These are phyloP conservation scores for Drosophila neonasuta DNA, from an alignment of 2,888 invertebrate species.

Conservation along the genomic window DNA sequence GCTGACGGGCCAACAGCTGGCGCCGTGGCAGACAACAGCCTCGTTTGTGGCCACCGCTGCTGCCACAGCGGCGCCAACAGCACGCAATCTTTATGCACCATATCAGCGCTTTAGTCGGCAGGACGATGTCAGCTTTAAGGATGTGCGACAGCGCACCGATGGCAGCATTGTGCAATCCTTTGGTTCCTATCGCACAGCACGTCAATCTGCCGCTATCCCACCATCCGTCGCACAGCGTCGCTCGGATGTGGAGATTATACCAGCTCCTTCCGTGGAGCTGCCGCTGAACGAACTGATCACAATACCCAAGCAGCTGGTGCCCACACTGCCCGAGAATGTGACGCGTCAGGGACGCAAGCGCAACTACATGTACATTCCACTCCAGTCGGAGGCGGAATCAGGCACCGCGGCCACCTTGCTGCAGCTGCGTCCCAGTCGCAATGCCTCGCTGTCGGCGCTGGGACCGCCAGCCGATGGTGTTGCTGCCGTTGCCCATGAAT, in stretches of 20 bases:
- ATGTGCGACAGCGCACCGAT: slow-evolving; percentile 77
- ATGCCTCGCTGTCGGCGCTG: slow-evolving; percentile 71
- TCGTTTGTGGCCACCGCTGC: slow-evolving; percentile 25
- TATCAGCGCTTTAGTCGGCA: slow-evolving; percentile 80
- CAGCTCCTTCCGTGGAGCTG: slow-evolving; percentile 73
- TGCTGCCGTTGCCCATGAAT: slow-evolving; percentile 69
- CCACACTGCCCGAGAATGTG: slow-evolving; percentile 68
- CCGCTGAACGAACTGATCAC: slow-evolving; percentile 73
- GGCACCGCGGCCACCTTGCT: slow-evolving; percentile 49
- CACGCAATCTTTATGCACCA: slow-evolving; percentile 82
- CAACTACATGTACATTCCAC: slow-evolving; percentile 81
- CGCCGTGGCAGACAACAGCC: slow-evolving; percentile 68
- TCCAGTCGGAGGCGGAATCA: slow-evolving; percentile 60
- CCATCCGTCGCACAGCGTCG: slow-evolving; percentile 67
- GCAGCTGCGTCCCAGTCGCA: slow-evolving; percentile 72
- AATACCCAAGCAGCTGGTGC: slow-evolving; percentile 78
- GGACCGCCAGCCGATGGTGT: slow-evolving; percentile 77
- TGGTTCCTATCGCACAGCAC: slow-evolving; percentile 78
- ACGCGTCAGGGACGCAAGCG: slow-evolving; percentile 69
- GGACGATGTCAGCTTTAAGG: slow-evolving; percentile 79
- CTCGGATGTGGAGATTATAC: slow-evolving; percentile 74
- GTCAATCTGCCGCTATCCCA: slow-evolving; percentile 31
- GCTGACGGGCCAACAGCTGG: slow-evolving; percentile 59
- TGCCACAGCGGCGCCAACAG: slow-evolving; percentile 61
- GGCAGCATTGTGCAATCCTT: slow-evolving; percentile 80